Conservation (phyloP, 2,113 vertebrate species). For the Scomber scombrus region DNA sequence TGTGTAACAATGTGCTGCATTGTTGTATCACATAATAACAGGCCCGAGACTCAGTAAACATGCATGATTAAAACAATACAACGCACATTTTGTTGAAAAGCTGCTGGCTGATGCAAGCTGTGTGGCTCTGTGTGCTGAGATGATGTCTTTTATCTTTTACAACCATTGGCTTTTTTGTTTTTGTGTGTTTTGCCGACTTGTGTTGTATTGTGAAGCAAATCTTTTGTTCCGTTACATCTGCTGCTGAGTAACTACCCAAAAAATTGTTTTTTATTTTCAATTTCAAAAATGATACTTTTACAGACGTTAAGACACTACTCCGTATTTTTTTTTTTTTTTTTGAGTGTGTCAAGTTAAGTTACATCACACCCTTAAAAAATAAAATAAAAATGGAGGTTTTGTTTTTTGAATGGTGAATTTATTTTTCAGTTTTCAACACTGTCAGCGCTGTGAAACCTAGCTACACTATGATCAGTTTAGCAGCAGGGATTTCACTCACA, state of each 20-base stretch:
- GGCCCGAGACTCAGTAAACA: not conserved
- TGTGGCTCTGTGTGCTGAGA: slow-evolving; percentile 5
- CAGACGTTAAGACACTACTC: not conserved
- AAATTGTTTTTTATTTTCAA: not conserved
- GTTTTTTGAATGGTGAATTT: not conserved
- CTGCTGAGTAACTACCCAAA: not conserved
- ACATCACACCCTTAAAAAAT: not conserved
- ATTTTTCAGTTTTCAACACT: not conserved
- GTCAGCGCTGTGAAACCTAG: not conserved
- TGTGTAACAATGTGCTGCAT: slow-evolving; percentile 5
- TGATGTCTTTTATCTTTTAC: slow-evolving; percentile 1
- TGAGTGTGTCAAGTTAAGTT: not conserved
- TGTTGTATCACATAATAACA: slow-evolving; percentile 13
- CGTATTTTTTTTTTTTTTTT: not conserved
- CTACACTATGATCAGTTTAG: not conserved
- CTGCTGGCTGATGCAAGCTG: not conserved
- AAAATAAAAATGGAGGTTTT: not conserved
- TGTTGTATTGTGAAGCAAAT: not conserved
- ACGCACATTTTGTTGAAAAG: not conserved
- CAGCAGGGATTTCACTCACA: not conserved
- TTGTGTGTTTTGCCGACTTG: not conserved
- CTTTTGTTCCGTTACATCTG: slow-evolving; percentile 17
- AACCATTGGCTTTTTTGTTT: not conserved
- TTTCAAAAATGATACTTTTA: not conserved
- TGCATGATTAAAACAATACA: slow-evolving; percentile 22